Evolutionary conservation across 2,888 invertebrate species (phyloP), one percentile per base, ranked within the genome.

Genomic region (Drosophila silvestris): DNA sequence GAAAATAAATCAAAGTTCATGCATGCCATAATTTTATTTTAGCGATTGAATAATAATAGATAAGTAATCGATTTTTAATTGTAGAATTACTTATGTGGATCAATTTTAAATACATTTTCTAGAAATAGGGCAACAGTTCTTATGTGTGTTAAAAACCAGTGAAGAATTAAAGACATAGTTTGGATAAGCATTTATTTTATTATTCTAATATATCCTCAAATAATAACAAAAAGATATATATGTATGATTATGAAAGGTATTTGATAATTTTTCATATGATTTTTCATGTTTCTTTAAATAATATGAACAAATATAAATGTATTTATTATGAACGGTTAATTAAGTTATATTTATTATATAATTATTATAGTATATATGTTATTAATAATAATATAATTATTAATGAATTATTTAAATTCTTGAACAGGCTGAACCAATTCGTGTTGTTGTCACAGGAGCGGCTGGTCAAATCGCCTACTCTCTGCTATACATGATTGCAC

Each of bases 381-480:
- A 47, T 16, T 47, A 16, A 47, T 5, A 26, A 47, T 22, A 47
- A 22, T 16, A 16, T 22, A 14, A 44, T 14, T 22, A 4, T 4
- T 30, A 28, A 2, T 39, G 4, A 2, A 26, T 51, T 33, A 28
- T 4, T n/a, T 12, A 30, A 47, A 47, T 47, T 35, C 28, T 39
- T 61, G 94, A 95, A 70, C 93, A 97, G 97, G 94, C 95, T 91
- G 96, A 96, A 94, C 97, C 98, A 92, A 96, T 99, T 91, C 96
- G 96, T 94, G 98, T 99, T 81, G 97, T 98, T 72, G 97, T 99
- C 37, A 99, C 99, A 64, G 99, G 99, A 74, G 99, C 99, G 86
- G 99, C 99, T 73, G 99, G 99, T 26, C 99, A 99, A 94, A 99
- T 99, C 86, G 99, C 98, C 72, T 99, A 99, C 94, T 99, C 99